These are phyloP conservation scores for Sebastes ruberrimus DNA, from an alignment of 2,797 vertebrate genomes.

Conservation along the genomic window DNA sequence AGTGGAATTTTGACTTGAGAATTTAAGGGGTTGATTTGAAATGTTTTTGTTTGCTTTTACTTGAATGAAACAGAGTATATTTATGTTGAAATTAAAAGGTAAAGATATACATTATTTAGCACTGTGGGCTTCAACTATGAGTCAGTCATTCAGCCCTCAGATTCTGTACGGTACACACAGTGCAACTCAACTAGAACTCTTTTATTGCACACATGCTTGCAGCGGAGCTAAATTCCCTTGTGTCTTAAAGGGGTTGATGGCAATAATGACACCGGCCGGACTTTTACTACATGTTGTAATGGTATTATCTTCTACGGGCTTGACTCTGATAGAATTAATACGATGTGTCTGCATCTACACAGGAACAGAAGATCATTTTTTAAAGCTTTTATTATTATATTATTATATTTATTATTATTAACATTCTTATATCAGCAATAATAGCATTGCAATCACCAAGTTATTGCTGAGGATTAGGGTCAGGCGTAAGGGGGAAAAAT, in stretches of 20 bases:
- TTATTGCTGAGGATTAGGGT: not conserved
- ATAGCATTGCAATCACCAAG: not conserved
- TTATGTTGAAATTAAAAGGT: slow-evolving; percentile 27
- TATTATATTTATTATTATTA: not conserved
- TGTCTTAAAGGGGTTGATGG: slow-evolving; percentile 49
- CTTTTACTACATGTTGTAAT: slow-evolving; percentile 17
- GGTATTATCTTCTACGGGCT: slow-evolving; percentile 20
- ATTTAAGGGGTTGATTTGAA: slow-evolving; percentile 28
- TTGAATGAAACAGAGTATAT: slow-evolving; percentile 44
- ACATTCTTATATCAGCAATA: not conserved
- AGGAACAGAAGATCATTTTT: not conserved
- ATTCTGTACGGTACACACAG: slow-evolving; percentile 15
- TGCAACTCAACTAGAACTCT: slow-evolving; percentile 15
- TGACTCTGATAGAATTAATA: slow-evolving; percentile 11
- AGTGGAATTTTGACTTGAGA: slow-evolving; percentile 30
- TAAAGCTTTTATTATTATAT: not conserved
- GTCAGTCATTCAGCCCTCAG: slow-evolving; percentile 1
- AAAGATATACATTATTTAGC: not conserved
- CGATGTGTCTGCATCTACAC: slow-evolving; percentile 8
- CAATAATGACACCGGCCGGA: slow-evolving; percentile 62
- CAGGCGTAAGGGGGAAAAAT: not conserved
- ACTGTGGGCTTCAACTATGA: slow-evolving; percentile 12
- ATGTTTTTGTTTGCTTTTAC: slow-evolving; percentile 36
- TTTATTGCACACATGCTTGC: slow-evolving; percentile 17
- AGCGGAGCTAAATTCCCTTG: slow-evolving; percentile 35